phyloP scores from a whole-genome alignment of 2,888 invertebrate genomes.

The Stenolophus ochropezus region DNA sequence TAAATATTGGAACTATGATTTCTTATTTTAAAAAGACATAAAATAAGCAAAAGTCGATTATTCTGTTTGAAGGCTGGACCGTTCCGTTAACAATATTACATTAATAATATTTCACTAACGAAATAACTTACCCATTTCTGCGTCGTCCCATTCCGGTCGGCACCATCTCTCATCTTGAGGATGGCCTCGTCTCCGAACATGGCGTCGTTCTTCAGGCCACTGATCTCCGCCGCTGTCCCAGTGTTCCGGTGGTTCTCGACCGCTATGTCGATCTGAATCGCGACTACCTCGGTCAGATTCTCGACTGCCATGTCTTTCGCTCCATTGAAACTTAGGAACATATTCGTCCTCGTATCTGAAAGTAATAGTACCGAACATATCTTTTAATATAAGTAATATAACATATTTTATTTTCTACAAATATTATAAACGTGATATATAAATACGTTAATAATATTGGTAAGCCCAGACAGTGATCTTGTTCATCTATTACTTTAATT shows the following conservation, averaged over 20 bases:
- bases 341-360: constrained; percentile 71
- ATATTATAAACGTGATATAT: too few relatives aligned
- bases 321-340: constrained; percentile 64
- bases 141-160: constrained; percentile 75
- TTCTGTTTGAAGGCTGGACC: too few relatives aligned
- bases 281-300: constrained; percentile 67
- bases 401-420: too few relatives aligned
- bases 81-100: too few relatives aligned
- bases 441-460: too few relatives aligned
- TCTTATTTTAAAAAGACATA: too few relatives aligned
- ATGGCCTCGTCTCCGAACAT: constrained; percentile 67
- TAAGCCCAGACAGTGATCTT: too few relatives aligned
- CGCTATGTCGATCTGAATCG: constrained; percentile 62
- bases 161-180: constrained; percentile 71
- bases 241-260: constrained; percentile 52
- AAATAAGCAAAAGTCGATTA: too few relatives aligned
- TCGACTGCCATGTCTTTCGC: constrained; percentile 66
- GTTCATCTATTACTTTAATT: too few relatives aligned
- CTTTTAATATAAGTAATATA: too few relatives aligned
- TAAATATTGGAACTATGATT: too few relatives aligned
- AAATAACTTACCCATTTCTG: constrained; percentile 71
- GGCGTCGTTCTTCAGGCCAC: constrained; percentile 67
- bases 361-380: neutral
- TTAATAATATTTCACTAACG: too few relatives aligned
- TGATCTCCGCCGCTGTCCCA: constrained; percentile 68